phyloP scores from a whole-genome alignment of 2,113 vertebrate genomes.

The Pelodiscus sinensis region DNA sequence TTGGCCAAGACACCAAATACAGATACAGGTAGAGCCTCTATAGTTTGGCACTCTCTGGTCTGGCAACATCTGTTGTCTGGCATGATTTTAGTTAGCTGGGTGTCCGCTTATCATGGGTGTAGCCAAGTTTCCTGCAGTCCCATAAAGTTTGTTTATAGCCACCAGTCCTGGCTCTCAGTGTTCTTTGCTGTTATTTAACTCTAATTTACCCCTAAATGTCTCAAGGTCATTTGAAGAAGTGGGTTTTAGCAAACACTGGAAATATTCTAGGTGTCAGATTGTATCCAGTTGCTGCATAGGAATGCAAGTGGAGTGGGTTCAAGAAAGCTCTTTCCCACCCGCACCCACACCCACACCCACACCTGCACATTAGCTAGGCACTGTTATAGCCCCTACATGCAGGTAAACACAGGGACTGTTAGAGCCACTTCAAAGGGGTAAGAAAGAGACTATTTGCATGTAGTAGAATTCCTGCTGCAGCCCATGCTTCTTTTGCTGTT shows the following conservation, averaged over 20 bases:
- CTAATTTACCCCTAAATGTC: no score
- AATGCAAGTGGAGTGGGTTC: neutral
- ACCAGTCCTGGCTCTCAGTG: no score
- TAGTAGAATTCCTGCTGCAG: neutral
- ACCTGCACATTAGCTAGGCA: neutral
- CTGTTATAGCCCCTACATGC: neutral
- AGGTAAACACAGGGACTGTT: neutral
- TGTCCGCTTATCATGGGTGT: no score
- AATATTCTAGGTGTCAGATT: neutral
- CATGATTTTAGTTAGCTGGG: no score
- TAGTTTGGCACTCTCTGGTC: no score
- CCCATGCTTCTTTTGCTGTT: neutral
- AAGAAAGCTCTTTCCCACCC: neutral
- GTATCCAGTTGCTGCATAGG: neutral
- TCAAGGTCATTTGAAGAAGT: no score
- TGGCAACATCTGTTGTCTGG: no score
- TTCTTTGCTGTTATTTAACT: no score
- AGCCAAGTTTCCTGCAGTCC: no score
- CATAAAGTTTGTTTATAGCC: no score
- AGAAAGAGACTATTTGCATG: neutral
- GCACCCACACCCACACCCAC: no score
- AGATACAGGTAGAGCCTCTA: neutral
- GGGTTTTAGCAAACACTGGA: neutral
- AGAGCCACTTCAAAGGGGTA: neutral
- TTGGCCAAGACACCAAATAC: neutral